Conservation (phyloP, 2,113 vertebrate species). For the Microtus ochrogaster region DNA sequence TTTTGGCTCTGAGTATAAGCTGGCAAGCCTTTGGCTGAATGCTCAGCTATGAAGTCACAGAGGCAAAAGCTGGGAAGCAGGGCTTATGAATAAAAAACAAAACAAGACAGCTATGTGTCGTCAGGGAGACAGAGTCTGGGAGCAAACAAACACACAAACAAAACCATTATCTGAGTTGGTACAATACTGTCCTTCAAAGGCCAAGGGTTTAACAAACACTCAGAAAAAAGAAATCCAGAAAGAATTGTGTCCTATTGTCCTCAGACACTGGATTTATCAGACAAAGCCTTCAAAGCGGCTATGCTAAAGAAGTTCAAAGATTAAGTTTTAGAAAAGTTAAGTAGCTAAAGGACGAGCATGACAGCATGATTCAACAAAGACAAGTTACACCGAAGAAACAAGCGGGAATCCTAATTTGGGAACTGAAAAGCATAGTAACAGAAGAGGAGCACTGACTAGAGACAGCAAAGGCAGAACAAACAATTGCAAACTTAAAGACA, state of each 20-base stretch:
- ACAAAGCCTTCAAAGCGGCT: conserved; percentile 25
- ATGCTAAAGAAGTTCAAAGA: conserved; percentile 32
- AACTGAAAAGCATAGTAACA: background rate
- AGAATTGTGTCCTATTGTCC: background rate
- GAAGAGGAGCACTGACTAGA: background rate
- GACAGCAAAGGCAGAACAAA: background rate
- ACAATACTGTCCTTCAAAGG: background rate
- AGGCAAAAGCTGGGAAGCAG: background rate
- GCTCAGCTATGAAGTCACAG: background rate
- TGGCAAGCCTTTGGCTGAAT: background rate
- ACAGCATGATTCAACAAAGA: background rate
- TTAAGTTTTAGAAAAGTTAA: background rate
- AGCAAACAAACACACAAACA: background rate
- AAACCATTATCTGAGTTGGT: background rate
- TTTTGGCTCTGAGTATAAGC: background rate
- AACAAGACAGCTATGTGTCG: background rate
- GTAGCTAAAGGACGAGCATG: background rate
- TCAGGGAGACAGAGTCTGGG: background rate
- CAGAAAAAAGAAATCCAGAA: background rate
- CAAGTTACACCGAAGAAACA: background rate
- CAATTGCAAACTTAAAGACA: background rate
- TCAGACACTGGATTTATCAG: background rate
- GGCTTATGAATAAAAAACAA: conserved; percentile 1
- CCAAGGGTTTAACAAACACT: background rate
- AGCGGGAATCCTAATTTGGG: background rate